Percentiles rank a stretch among this genome's conserved stretches.
These are phyloP conservation scores for Forbesichthys agassizii DNA, from an alignment of 2,113 vertebrate species.

Conservation along the genomic window DNA sequence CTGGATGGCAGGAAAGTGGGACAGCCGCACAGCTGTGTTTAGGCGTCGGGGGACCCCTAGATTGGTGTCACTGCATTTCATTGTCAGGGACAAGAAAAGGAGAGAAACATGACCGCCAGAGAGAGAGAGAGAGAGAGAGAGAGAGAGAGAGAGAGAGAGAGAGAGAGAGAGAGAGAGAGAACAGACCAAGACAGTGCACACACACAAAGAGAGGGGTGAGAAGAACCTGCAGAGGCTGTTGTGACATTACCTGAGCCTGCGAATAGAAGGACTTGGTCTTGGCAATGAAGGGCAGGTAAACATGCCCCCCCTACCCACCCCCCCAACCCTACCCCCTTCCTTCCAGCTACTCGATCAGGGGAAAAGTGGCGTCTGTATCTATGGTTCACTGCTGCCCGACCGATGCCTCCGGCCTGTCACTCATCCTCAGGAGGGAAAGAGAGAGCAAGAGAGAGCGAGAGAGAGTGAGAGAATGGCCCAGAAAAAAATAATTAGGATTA, in stretches of 20 bases:
- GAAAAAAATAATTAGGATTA: too few relatives aligned
- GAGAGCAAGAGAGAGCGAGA: background rate
- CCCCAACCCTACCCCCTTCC: background rate
- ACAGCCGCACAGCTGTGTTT: constrained; percentile 78
- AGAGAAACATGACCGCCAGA: constrained; percentile 45
- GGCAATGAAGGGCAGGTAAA: constrained; percentile 34
- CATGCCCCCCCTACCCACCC: constrained; percentile 1
- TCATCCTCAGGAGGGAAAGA: constrained; percentile 8
- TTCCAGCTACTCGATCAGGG: background rate
- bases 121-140: constrained; percentile 7
- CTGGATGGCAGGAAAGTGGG: constrained; percentile 74
- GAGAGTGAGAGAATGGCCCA: constrained; percentile 13
- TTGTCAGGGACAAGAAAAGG: constrained; percentile 68
- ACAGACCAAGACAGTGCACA: background rate
- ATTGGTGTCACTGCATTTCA: constrained; percentile 78
- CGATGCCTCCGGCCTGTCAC: constrained; percentile 24
- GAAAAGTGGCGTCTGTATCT: constrained; percentile 10
- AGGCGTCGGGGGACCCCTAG: constrained; percentile 65
- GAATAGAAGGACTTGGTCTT: background rate
- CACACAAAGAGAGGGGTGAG: background rate
- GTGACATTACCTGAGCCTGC: constrained; percentile 48
- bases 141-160: constrained; percentile 12
- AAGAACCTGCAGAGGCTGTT: constrained; percentile 47
- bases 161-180: constrained; percentile 16
- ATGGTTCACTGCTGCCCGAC: constrained; percentile 38